These are phyloP conservation scores for Fregata magnificens DNA, from an alignment of 2,113 vertebrate genomes.

Conservation along the genomic window DNA sequence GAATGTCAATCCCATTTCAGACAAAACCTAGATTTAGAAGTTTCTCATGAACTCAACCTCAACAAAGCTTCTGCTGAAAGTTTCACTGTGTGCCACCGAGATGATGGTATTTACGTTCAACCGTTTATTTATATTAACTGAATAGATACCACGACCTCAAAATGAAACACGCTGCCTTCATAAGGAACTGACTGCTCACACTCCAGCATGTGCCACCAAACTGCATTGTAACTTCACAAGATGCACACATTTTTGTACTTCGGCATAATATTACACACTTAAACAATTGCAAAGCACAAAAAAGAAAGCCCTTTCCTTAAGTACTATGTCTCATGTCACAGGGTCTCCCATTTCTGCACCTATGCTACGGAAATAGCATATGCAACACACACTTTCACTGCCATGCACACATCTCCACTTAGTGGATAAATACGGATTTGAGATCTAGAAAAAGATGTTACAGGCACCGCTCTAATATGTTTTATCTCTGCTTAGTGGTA, in stretches of 20 bases:
- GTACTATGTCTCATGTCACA: not conserved
- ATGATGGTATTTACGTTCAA: not conserved
- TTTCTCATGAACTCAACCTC: not conserved
- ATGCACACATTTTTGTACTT: not conserved
- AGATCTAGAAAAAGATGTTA: not conserved
- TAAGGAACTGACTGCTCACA: not conserved
- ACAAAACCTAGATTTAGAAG: not conserved
- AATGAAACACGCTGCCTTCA: not conserved
- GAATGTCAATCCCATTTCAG: not conserved
- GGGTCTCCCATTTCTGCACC: not conserved
- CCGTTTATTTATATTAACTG: not conserved
- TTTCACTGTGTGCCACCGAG: not conserved
- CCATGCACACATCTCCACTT: not conserved
- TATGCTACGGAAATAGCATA: not conserved
- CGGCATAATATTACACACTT: fast-evolving
- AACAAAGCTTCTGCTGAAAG: not conserved
- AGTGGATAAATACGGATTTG: not conserved
- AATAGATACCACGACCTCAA: not conserved
- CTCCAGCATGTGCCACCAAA: not conserved
- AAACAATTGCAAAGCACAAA: not conserved
- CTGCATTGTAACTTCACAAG: not conserved
- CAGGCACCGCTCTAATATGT: not conserved
- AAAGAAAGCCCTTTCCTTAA: not conserved
- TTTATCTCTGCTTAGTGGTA: not conserved
- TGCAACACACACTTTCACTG: not conserved